Percentiles rank a stretch among this genome's conserved stretches.
phyloP scores from a whole-genome alignment of 2,113 vertebrate genomes.

The Ptilonorhynchus violaceus region DNA sequence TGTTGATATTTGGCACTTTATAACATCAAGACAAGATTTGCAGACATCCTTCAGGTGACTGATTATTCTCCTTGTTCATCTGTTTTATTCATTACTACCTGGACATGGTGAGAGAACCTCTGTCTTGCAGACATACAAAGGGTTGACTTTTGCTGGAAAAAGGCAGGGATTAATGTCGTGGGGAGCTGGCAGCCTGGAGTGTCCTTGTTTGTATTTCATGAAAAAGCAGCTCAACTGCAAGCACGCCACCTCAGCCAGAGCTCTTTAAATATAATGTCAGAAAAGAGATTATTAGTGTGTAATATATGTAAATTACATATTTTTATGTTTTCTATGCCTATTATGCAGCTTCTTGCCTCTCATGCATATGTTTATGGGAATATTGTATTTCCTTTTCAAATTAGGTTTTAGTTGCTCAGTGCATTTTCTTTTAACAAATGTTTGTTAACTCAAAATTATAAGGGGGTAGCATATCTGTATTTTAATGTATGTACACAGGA shows the following conservation, averaged over 20 bases:
- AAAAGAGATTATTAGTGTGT: slow-evolving; percentile 74
- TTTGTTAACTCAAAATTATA: slow-evolving; percentile 60
- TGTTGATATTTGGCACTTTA: not conserved
- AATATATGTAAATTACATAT: slow-evolving; percentile 79
- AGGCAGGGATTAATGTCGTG: not conserved
- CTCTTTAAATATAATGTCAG: slow-evolving; percentile 63
- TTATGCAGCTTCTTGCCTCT: slow-evolving; percentile 64
- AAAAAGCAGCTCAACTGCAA: slow-evolving; percentile 34
- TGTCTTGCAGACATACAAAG: not conserved
- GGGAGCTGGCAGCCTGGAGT: not conserved
- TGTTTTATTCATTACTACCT: slow-evolving; percentile 27
- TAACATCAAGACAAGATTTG: slow-evolving; percentile 20
- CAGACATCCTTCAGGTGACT: slow-evolving; percentile 23
- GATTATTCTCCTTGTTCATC: slow-evolving; percentile 1
- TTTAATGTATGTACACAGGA: not conserved
- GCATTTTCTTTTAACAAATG: slow-evolving; percentile 62
- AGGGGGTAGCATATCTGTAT: not conserved
- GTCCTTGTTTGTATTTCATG: slow-evolving; percentile 23
- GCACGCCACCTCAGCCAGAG: slow-evolving; percentile 18
- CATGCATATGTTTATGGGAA: slow-evolving; percentile 67
- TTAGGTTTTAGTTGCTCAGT: slow-evolving; percentile 56
- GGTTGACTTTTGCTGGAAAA: not conserved
- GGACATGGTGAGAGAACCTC: not conserved
- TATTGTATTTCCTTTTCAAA: slow-evolving; percentile 68
- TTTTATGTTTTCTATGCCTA: slow-evolving; percentile 71